Base-by-base conservation (phyloP, 2,113 vertebrate species). In the Archilochus colubris region DNA sequence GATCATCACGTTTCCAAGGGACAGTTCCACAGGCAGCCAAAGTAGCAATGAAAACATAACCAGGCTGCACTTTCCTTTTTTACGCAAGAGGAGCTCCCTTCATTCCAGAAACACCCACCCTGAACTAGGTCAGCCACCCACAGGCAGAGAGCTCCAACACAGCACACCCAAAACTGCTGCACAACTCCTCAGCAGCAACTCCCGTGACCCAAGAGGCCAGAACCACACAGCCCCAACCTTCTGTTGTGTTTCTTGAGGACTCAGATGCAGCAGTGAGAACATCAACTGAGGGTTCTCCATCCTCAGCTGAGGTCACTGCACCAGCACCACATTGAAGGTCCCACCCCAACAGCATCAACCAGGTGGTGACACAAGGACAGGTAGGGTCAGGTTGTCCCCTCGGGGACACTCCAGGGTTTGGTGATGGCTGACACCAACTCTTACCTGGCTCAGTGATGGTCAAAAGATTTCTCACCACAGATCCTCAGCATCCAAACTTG, bases 401-500 rank as follows among this genome's bases (percentile, higher is more conserved):
- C 0, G 0, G 20, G 18, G 25, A 19, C 18, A 6, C 30, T 2
- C 2, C 36, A 9, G 48, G 14, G 33, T 20, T 27, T 2, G 8
- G 30, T 3, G 2, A 1, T 11, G 40, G 61, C 28, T 51, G 1
- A 10, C 67, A 21, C 16, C 30, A 11, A 6, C 61, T 21, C 24
- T 11, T 0, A 10, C 66, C 66, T 9, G 4, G 33, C 50, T 51
- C 46, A 3, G 61, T 0, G 3, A 40, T 7, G 6, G 8, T 9
- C 31, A 22, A 23, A 18, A 3, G 19, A 2, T 20, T 36, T 4
- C 18, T 7, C 30, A 58, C 58, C 36, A 14, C 5, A 5, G 1
- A 10, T 1, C 38, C 9, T 0, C 0, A 6, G 3, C 9, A 20
- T 12, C 21, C 38, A 4, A 4, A 19, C 25, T 4, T 0, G 1